Conservation (phyloP, 2,888 invertebrate genomes). For the Unio pictorum region DNA sequence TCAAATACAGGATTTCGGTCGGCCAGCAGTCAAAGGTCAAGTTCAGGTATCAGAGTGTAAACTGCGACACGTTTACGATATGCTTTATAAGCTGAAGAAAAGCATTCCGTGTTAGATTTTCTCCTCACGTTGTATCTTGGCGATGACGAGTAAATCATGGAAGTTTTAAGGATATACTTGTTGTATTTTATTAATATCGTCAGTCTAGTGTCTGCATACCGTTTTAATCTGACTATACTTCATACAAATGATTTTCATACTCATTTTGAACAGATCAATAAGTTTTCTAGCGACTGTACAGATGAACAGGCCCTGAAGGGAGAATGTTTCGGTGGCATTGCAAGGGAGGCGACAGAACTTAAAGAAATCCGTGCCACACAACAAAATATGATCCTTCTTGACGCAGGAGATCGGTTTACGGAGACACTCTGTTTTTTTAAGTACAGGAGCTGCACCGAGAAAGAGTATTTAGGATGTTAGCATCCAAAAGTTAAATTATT, state of each 20-base stretch:
- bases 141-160: too few relatives aligned
- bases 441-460: conserved; percentile 74
- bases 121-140: too few relatives aligned
- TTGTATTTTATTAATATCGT: too few relatives aligned
- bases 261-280: conserved; percentile 84
- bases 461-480: too few relatives aligned
- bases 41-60: too few relatives aligned
- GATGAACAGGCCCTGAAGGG: conserved; percentile 63
- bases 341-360: conserved; percentile 73
- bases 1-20: too few relatives aligned
- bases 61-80: too few relatives aligned
- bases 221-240: conserved; percentile 81
- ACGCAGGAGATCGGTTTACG: conserved; percentile 93
- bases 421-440: conserved; percentile 90
- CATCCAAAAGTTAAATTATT: too few relatives aligned
- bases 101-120: too few relatives aligned
- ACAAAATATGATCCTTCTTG: conserved; percentile 82
- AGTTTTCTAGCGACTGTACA: conserved; percentile 77
- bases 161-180: too few relatives aligned
- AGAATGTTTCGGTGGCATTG: conserved; percentile 88
- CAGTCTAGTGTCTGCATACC: not conserved
- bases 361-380: conserved; percentile 34
- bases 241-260: conserved; percentile 95
- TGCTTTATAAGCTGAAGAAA: too few relatives aligned
- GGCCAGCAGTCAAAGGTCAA: too few relatives aligned